phyloP scores from a whole-genome alignment of 1,140 invertebrate species.

The Papilio helenus region DNA sequence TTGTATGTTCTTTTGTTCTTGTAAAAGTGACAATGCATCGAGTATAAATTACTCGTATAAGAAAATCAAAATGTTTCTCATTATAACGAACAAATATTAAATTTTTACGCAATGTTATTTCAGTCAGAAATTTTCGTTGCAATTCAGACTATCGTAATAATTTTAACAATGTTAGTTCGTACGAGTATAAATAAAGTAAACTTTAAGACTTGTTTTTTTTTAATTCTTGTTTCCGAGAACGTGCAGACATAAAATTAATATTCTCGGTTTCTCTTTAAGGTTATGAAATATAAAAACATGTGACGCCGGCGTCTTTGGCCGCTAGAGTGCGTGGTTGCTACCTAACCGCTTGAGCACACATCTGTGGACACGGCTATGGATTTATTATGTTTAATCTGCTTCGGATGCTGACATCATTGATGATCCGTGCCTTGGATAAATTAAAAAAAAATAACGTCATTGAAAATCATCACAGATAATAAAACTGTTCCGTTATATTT shows the following conservation, averaged over 20 bases:
- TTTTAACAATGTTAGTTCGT: too few relatives aligned
- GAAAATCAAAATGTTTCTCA: background rate
- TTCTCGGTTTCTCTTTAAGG: slow-evolving; percentile 13
- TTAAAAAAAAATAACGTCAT: slow-evolving; percentile 28
- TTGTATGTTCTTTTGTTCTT: background rate
- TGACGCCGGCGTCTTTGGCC: slow-evolving; percentile 23
- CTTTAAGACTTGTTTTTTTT: background rate
- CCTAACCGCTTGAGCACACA: slow-evolving; percentile 33
- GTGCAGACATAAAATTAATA: background rate
- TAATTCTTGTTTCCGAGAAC: background rate
- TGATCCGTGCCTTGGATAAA: slow-evolving; percentile 8
- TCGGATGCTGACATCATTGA: slow-evolving; percentile 32
- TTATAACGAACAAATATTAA: background rate
- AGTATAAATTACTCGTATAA: background rate
- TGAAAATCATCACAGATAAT: slow-evolving; percentile 14
- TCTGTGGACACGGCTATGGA: slow-evolving; percentile 8
- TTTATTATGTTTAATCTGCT: slow-evolving; percentile 28
- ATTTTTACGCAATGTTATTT: background rate
- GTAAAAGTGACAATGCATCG: background rate
- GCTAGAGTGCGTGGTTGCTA: slow-evolving; percentile 25
- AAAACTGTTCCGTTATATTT: background rate
- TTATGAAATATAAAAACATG: slow-evolving; percentile 21
- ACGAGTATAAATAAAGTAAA: too few relatives aligned
- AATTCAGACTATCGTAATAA: background rate
- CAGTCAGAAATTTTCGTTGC: too few relatives aligned